Evolutionary conservation across 2,888 invertebrate species (phyloP).

Genomic region (Iphiclides podalirius): DNA sequence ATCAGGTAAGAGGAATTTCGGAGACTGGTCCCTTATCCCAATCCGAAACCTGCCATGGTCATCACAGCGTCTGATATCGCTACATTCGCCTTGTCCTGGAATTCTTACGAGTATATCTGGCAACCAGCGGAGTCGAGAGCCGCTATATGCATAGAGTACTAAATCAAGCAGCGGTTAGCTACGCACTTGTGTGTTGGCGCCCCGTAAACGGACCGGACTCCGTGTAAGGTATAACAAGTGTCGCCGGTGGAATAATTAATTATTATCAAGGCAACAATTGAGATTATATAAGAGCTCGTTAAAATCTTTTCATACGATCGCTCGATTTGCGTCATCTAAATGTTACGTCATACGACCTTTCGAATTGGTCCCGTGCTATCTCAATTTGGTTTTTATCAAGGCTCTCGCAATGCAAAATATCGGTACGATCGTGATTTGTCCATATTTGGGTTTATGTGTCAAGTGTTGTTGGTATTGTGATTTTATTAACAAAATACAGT

Average conservation of each 20-base stretch:
- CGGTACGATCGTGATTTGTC: not conserved
- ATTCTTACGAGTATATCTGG: not conserved
- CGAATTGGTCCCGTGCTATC: not conserved
- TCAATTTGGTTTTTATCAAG: constrained; percentile 7
- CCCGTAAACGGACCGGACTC: constrained; percentile 45
- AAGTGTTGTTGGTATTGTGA: not conserved
- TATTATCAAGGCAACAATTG: constrained; percentile 38
- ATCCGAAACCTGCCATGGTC: no score
- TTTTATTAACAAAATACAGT: no score
- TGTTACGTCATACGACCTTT: not conserved
- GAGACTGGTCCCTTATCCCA: no score
- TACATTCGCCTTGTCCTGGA: not conserved
- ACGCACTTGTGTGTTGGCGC: constrained; percentile 43
- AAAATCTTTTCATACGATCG: constrained; percentile 41
- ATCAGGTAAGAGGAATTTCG: no score
- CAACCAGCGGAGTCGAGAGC: not conserved
- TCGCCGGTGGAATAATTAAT: constrained; percentile 49
- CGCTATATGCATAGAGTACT: constrained; percentile 15
- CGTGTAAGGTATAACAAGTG: constrained; percentile 44
- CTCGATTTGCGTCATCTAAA: constrained; percentile 2
- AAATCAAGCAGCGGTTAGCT: constrained; percentile 8
- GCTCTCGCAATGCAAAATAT: not conserved
- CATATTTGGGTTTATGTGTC: not conserved
- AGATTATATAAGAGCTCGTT: constrained; percentile 43
- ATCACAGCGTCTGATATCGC: not conserved